Evolutionary conservation across 1,140 invertebrate genomes (phyloP), one percentile per base, ranked within the genome.

Genomic region (Ostrea edulis): DNA sequence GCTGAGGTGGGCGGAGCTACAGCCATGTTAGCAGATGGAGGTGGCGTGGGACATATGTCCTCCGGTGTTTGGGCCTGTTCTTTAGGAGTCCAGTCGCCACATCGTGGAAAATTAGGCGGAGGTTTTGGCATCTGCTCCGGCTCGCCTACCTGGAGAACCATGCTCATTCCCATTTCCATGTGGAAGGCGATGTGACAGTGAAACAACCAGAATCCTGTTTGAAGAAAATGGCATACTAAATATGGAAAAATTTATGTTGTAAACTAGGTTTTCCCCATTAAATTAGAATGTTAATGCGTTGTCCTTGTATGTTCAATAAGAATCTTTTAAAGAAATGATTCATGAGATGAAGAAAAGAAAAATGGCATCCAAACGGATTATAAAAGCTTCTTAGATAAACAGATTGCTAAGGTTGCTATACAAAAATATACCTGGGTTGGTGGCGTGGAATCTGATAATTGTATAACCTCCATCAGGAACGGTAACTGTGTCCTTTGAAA

Each of bases 401-500:
- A n/a, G n/a, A n/a, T n/a, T n/a, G n/a, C n/a, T n/a, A n/a, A n/a
- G n/a, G n/a, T n/a, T n/a, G n/a, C n/a, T n/a, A 2, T 44, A 44
- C 35, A 44, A 44, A 44, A 44, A 44, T 44, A 44, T 55, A 90
- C 91, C 91, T 89, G 91, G 90, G 84, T 91, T 92, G 25, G 84
- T 87, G 17, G 92, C 92, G 88, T 96, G 96, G 91, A 97, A 97
- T 89, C 97, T 95, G 5, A 97, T 90, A 25, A 96, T 96, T 0
- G 96, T 96, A 1, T 96, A 96, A 2, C 97, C 97, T 84, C 96
- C 96, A 91, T 96, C 96, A 0, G 97, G 96, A 17, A 97, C 96
- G 0, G 96, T 95, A 29, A 97, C 95, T 0, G 97, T 97, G 91
- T 97, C 97, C 93, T 97, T 97, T 3, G 95, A 65, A 0, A 96